Evolutionary conservation across 1,140 invertebrate genomes (phyloP).

Genomic region (Temnothorax longispinosus): DNA sequence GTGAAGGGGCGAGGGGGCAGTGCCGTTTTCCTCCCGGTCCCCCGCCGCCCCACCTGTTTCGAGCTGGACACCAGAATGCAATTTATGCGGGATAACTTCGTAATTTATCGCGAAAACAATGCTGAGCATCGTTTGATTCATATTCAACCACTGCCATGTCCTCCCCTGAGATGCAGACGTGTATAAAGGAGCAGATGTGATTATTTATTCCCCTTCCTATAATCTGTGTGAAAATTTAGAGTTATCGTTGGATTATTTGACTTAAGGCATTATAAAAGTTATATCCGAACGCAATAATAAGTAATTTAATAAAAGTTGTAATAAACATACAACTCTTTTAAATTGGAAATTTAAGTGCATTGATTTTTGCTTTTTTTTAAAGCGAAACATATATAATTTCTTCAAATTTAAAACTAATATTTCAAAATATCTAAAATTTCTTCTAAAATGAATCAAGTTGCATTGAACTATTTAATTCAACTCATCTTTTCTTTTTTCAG

Average conservation of each 20-base stretch:
- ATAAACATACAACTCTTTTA: not conserved
- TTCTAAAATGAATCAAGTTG: not conserved
- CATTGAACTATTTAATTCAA: not conserved
- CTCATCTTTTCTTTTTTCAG: not conserved
- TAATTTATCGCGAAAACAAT: conserved; percentile 82
- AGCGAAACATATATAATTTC: not conserved
- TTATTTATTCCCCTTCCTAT: not conserved
- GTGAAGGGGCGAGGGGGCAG: not conserved
- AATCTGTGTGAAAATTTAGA: not conserved
- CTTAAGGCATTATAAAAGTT: not conserved
- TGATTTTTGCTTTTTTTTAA: not conserved
- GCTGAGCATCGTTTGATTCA: conserved; percentile 70
- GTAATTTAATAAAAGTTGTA: not conserved
- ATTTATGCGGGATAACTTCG: conserved; percentile 81
- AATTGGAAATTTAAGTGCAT: not conserved
- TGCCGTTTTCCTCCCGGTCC: not conserved
- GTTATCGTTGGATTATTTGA: not conserved
- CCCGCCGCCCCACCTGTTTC: conserved; percentile 54
- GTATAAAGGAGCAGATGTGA: not conserved
- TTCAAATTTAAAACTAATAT: not conserved
- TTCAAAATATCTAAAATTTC: not conserved
- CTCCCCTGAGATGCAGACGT: not conserved
- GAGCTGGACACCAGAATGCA: conserved; percentile 72
- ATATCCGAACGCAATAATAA: not conserved
- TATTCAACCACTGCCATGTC: conserved; percentile 40